Base-by-base conservation (phyloP, 2,888 invertebrate species). In the Temnothorax ravouxi region DNA sequence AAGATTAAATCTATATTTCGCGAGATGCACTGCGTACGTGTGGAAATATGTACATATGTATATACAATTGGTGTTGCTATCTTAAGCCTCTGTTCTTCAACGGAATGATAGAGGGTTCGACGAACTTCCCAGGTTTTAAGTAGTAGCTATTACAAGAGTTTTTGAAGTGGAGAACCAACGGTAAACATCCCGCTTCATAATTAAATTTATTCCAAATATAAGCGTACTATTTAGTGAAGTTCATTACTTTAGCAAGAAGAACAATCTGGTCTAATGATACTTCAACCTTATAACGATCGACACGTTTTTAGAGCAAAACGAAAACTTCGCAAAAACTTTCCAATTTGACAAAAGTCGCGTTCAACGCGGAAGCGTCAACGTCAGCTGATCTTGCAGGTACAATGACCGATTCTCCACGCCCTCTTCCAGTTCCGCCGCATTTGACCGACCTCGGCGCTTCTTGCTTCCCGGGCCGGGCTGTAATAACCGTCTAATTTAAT, bases 401-500 rank as follows among this genome's bases (percentile, higher is more conserved):
- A 47, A 47, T 50, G 69, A 69, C 50, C 47, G 34, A n/a, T 69
- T 69, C 69, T 54, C 50, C 34, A 76, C 66, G 66, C 66, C 44
- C 54, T 69, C n/a, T 44, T 56, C 69, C 77, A 67, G 41, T 67
- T 76, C 69, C 54, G 66, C 54, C 41, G n/a, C n/a, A 44, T 69
- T 18, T 52, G 76, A 52, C 50, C 77, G 54, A 52, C 64, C 77
- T 64, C 77, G 74, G 44, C 13, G 77, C 67, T 77, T 77, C 69
- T 54, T 77, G 77, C 69, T 69, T 77, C 54, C 69, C 71, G 67
- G 41, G 2, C 71, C 71, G 41, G 41, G 13, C 72, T 72, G 83
- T 83, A 85, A 87, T 90, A 87, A 84, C 82, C 81, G 84, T 83
- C 84, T 86, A 90, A 87, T 87, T 86, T 86, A 87, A 87, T 88